A percentile compares a stretch with the other conserved stretches of the same genome.
Conservation (phyloP, 2,888 invertebrate genomes). For the Noctua fimbriata region DNA sequence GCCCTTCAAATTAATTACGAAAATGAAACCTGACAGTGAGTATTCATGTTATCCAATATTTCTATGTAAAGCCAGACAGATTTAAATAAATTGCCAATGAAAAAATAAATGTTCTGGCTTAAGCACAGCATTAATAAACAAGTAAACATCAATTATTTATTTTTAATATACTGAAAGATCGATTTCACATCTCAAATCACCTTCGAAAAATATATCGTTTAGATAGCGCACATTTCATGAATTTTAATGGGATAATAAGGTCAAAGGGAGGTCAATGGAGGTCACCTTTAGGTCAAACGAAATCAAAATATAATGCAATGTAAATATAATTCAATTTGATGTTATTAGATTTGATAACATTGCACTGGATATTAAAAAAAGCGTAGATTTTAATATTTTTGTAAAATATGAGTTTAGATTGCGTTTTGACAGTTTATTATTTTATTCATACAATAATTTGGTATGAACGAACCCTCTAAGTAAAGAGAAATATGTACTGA, state of each 20-base stretch:
- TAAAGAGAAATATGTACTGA: neutral
- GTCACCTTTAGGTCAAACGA: conserved; percentile 26
- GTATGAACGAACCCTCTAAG: neutral
- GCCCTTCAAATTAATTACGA: conserved; percentile 26
- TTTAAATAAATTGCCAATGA: conserved; percentile 31
- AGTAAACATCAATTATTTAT: conserved; percentile 20
- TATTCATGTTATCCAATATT: conserved; percentile 34
- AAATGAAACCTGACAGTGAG: conserved; percentile 38
- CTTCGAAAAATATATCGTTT: conserved; percentile 8
- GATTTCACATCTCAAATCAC: conserved; percentile 22
- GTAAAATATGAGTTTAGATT: conserved; percentile 1
- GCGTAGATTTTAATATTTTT: neutral
- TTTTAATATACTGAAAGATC: conserved; percentile 20
- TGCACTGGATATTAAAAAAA: conserved; percentile 2
- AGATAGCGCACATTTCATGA: conserved; percentile 27
- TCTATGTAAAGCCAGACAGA: conserved; percentile 20
- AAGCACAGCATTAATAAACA: conserved; percentile 28
- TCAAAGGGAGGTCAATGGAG: conserved; percentile 27
- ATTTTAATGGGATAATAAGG: conserved; percentile 36
- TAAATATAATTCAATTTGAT: conserved; percentile 28
- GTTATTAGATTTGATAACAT: conserved; percentile 31
- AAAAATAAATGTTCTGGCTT: conserved; percentile 29
- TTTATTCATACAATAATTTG: conserved; percentile 4
- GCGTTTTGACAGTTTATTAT: conserved; percentile 11
- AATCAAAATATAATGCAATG: conserved; percentile 29